Percentiles rank a stretch among this genome's conserved stretches.
Conservation (phyloP, 1,140 invertebrate genomes). For the Diorhabda elongata region DNA sequence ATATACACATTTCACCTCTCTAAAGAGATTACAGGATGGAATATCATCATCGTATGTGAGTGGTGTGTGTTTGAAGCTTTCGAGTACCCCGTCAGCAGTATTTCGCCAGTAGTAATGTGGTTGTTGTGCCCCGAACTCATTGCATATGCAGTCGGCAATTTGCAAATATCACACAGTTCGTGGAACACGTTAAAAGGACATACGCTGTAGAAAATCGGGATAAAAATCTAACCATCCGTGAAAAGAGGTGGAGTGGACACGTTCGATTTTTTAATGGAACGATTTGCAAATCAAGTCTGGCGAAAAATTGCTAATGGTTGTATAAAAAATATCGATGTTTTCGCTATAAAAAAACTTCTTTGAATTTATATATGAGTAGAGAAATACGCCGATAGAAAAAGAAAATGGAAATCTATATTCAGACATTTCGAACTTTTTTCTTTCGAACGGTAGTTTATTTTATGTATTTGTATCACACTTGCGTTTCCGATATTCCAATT, state of each 20-base stretch:
- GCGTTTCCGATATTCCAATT: no score
- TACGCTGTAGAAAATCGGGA: background rate
- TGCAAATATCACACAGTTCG: slow-evolving; percentile 1
- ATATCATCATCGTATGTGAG: background rate
- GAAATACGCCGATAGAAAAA: no score
- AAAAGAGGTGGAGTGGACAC: slow-evolving; percentile 1
- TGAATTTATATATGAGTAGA: no score
- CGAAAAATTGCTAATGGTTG: slow-evolving; percentile 2
- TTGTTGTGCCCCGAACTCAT: background rate
- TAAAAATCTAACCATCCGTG: slow-evolving; percentile 2
- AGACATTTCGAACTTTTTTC: no score
- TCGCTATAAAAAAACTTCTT: background rate
- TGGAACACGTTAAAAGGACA: background rate
- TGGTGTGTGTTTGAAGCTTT: background rate
- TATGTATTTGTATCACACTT: no score
- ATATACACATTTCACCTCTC: no score
- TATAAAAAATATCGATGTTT: slow-evolving; percentile 1
- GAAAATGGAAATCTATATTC: no score
- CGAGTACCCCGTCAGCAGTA: background rate
- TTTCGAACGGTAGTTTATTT: no score
- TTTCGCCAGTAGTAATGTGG: slow-evolving; percentile 1
- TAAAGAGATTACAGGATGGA: background rate
- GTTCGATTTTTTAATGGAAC: slow-evolving; percentile 2
- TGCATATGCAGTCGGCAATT: slow-evolving; percentile 1
- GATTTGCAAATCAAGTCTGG: background rate